Percentiles rank a stretch among this genome's conserved stretches.
These are phyloP conservation scores for Cheiracanthium punctorium DNA, from an alignment of 2,888 invertebrate species.

Conservation along the genomic window DNA sequence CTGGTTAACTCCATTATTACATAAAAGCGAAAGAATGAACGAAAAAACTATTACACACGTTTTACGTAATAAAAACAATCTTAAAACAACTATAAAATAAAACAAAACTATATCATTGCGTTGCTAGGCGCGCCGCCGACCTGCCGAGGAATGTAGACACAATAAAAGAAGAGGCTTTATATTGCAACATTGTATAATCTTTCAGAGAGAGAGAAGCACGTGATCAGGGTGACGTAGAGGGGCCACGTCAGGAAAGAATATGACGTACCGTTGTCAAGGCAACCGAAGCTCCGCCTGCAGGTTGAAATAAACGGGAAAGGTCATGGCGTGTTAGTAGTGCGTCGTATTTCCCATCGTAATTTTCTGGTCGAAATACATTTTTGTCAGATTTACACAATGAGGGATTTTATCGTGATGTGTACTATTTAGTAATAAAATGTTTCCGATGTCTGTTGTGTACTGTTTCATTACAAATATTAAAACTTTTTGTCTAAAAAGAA, in stretches of 20 bases:
- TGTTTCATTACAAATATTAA: too few species aligned
- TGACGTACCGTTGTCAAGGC: slow-evolving; percentile 57
- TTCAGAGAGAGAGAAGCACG: slow-evolving; percentile 33
- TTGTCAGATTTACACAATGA: neutral
- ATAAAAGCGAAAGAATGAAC: too few species aligned
- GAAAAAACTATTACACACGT: too few species aligned
- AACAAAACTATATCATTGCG: slow-evolving; percentile 9
- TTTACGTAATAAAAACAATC: too few species aligned
- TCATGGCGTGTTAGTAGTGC: slow-evolving; percentile 33
- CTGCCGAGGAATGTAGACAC: slow-evolving; percentile 61
- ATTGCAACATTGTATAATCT: slow-evolving; percentile 67
- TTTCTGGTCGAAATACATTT: slow-evolving; percentile 8
- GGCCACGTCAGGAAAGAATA: slow-evolving; percentile 37
- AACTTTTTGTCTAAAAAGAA: too few species aligned
- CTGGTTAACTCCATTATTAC: too few species aligned
- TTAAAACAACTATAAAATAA: too few species aligned
- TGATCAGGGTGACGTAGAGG: slow-evolving; percentile 53
- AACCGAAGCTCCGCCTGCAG: slow-evolving; percentile 44
- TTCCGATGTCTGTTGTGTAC: too few species aligned
- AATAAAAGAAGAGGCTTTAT: slow-evolving; percentile 50
- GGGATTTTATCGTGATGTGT: neutral
- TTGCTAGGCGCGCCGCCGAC: slow-evolving; percentile 50
- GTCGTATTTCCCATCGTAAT: slow-evolving; percentile 8
- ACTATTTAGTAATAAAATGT: neutral
- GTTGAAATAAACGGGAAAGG: slow-evolving; percentile 52